Base-by-base conservation (phyloP, 2,888 invertebrate genomes). In the Temnothorax rugatulus region DNA sequence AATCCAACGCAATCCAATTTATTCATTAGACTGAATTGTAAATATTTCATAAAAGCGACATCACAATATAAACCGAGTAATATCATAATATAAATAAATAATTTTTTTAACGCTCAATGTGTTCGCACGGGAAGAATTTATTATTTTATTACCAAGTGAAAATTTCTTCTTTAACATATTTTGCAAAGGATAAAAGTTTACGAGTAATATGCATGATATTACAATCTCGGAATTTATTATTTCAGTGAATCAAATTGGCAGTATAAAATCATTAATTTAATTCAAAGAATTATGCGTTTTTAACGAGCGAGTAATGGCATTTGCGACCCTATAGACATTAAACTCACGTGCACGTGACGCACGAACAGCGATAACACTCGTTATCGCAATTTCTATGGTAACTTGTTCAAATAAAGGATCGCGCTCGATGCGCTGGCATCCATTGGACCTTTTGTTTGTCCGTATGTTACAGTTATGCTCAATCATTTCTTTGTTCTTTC, bases 321-420 rank as follows among this genome's bases (percentile, higher is more conserved):
- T 75, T 44, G 21, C 41, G 34, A 76, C n/a, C 5, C 52, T 52
- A n/a, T 34, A 44, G 29, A 29, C 21, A 34, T 64, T 75, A 82
- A 76, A 76, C 21, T 63, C 77, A 50, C 29, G 44, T 41, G n/a
- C n/a, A 29, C 44, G 29, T 29, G 34, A 81, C 25, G 21, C 71
- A 41, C 54, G 69, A 59, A 59, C 59, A 18, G 47, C 47, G 71
- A 38, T 71, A 73, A 47, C 47, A 76, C 84, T 89, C 77, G 86
- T 85, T 89, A 89, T 85, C 84, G 82, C 64, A 68, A 90, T 83
- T 90, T 85, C 76, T 64, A 21, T 61, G 66, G 63, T 75, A 79
- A 89, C 88, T 85, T 79, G 76, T 52, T 69, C 86, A 86, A 88
- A 86, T 81, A 88, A 68, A 84, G 64, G 64, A 47, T 57, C 74